Percentiles rank a stretch among this genome's conserved stretches.
Conservation (phyloP, 2,888 invertebrate genomes). For the Agonopterix arenella region DNA sequence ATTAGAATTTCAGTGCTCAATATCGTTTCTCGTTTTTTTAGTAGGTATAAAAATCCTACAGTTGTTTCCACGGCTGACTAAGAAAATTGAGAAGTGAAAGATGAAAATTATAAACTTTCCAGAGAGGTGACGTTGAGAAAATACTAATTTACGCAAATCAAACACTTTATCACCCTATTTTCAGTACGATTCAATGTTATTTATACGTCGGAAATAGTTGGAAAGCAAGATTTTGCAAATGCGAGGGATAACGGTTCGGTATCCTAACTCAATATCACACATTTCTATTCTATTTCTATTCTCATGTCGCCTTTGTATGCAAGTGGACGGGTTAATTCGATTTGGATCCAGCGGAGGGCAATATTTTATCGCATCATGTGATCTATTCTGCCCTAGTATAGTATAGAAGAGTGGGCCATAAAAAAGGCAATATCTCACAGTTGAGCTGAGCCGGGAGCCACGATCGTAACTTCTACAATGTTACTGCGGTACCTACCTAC, state of each 20-base stretch:
- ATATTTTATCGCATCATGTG: slow-evolving; percentile 76
- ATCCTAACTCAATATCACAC: slow-evolving; percentile 60
- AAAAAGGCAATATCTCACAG: slow-evolving; percentile 77
- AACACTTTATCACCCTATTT: neutral
- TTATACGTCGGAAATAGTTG: slow-evolving; percentile 23
- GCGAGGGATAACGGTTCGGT: slow-evolving; percentile 56
- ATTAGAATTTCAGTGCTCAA: too few species aligned
- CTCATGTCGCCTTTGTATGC: slow-evolving; percentile 69
- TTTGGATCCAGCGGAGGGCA: slow-evolving; percentile 67
- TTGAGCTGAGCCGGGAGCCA: slow-evolving; percentile 64
- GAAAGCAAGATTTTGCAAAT: slow-evolving; percentile 26
- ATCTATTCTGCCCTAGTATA: slow-evolving; percentile 75
- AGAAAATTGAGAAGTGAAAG: too few species aligned
- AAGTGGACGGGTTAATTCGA: slow-evolving; percentile 76
- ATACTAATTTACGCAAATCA: neutral
- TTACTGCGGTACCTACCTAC: slow-evolving; percentile 47
- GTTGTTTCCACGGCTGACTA: too few species aligned
- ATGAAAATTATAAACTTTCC: neutral
- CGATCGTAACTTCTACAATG: slow-evolving; percentile 75
- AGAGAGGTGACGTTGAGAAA: neutral
- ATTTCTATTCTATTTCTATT: slow-evolving; percentile 47
- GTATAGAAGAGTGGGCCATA: slow-evolving; percentile 74
- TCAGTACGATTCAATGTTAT: slow-evolving; percentile 15
- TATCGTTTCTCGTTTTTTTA: too few species aligned
- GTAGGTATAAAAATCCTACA: too few species aligned